Evolutionary conservation across 2,113 vertebrate species (phyloP), one percentile per base, ranked within the genome.

Genomic region (Thamnophis sirtalis): DNA sequence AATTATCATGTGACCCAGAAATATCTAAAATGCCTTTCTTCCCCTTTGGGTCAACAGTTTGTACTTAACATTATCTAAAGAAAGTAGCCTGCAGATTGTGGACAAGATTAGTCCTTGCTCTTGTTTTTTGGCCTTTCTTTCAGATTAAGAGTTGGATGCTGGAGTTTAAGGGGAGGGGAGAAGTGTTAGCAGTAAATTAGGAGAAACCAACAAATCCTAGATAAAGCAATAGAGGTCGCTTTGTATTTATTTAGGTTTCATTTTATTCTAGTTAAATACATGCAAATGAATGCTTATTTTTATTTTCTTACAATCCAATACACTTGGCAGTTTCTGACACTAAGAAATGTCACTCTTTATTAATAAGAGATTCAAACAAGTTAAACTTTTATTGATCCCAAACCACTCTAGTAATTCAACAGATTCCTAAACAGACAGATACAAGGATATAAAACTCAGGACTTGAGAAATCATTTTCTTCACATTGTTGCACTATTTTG

Each of bases 11-110:
- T 98, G 97, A 98, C 96, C 97, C 94, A 96, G 94, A 97, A 97
- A 97, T 97, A 96, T 96, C 96, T 96, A 94, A 97, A 98, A 97
- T 97, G 95, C 95, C 94, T 97, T 94, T 96, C 96, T 96, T 96
- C 95, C 88, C 97, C 95, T 97, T 96, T 96, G 97, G 96, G 97
- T 98, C 97, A 97, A 93, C 94, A 96, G 95, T 97, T 98, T 93
- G 84, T 96, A 90, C 94, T 97, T 94, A 92, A 95, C 95, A 94
- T 92, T 96, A 96, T 96, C 93, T 90, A 89, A 96, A 95, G 94
- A 96, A 96, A 96, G 93, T 95, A 93, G 93, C 94, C 93, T 95
- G 2, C 95, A 94, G 92, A 96, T 97, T 95, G 94, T 94, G 93
- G 93, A 96, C 95, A 95, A 96, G 94, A 96, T 97, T 96, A 97